These are phyloP conservation scores for Ranitomeya imitator DNA, from an alignment of 2,113 vertebrate genomes.

Conservation along the genomic window DNA sequence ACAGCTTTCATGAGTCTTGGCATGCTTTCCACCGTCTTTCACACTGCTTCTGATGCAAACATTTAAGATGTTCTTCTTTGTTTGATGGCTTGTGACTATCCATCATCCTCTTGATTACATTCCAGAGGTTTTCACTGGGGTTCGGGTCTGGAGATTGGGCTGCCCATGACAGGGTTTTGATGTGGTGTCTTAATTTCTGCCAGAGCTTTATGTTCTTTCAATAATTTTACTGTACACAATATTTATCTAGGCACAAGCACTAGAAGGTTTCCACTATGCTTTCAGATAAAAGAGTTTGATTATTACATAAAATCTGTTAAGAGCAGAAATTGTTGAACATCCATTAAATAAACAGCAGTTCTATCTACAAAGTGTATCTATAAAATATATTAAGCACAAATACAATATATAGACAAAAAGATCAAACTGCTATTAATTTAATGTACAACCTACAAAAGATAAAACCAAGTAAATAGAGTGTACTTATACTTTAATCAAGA, in stretches of 20 bases:
- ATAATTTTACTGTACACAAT: conserved; percentile 67
- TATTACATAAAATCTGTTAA: conserved; percentile 69
- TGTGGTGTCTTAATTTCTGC: too few species aligned
- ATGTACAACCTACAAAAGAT: not conserved
- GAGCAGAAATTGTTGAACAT: conserved; percentile 61
- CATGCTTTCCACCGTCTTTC: too few species aligned
- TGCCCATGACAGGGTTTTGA: too few species aligned
- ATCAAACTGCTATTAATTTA: not conserved
- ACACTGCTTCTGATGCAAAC: too few species aligned
- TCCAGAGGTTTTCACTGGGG: too few species aligned
- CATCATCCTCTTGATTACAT: too few species aligned
- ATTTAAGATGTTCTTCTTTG: too few species aligned
- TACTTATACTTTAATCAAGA: too few species aligned
- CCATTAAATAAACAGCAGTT: conserved; percentile 66
- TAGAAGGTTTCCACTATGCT: conserved; percentile 57
- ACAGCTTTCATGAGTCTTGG: too few species aligned
- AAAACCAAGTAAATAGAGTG: too few species aligned
- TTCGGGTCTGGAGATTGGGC: too few species aligned
- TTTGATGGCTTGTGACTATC: too few species aligned
- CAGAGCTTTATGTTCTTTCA: conserved; percentile 62
- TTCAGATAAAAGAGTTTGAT: conserved; percentile 68
- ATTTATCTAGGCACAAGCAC: conserved; percentile 61
- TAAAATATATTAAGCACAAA: not conserved
- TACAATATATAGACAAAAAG: not conserved
- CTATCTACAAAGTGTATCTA: conserved; percentile 58